Base-by-base conservation (phyloP, 2,888 invertebrate species). In the Drosophila helvetica region DNA sequence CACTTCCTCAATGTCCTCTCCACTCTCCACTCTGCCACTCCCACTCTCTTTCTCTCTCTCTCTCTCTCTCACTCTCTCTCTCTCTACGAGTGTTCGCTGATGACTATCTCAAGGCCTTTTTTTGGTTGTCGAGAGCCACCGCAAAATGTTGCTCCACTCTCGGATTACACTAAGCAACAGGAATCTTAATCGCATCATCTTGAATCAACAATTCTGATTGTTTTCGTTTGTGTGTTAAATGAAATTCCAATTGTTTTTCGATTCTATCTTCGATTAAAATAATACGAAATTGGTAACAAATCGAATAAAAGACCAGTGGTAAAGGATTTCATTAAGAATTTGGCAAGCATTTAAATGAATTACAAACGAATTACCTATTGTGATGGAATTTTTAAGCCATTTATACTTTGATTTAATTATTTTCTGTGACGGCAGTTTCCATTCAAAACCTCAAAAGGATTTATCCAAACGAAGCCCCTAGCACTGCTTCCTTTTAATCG, bases 151-250 rank as follows among this genome's bases (percentile, higher is more conserved):
- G 52, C 52, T 46, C 53, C 47, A 57, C 58, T 61, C 68, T 69
- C 65, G 66, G 66, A 65, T 80, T 83, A 81, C 81, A 81, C 81
- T 80, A 68, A 42, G 56, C 78, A 71, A 53, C 71, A 71, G 69
- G 69, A 68, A 57, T 57, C 67, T 48, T 33, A 66, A 66, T 66
- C 62, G 27, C 38, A 52, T 64, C 55, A 43, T 12, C 42, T 62
- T 43, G 47, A 51, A 56, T 64, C 48, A 10, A 48, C 25, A 65
- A 53, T 65, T 64, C 64, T 22, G 65, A 64, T 65, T 65, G 65
- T 38, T 52, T 63, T 27, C 30, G 33, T 33, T 12, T 33, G 33
- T 15, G 46, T 10, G 5, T 42, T 47, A 17, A 52, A 38, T 56
- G 52, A 69, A 68, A 68, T 68, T 68, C 57, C 42, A 68, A 68